Evolutionary conservation across 2,797 vertebrate species (phyloP).

Genomic region (Sebastes hubbsi): DNA sequence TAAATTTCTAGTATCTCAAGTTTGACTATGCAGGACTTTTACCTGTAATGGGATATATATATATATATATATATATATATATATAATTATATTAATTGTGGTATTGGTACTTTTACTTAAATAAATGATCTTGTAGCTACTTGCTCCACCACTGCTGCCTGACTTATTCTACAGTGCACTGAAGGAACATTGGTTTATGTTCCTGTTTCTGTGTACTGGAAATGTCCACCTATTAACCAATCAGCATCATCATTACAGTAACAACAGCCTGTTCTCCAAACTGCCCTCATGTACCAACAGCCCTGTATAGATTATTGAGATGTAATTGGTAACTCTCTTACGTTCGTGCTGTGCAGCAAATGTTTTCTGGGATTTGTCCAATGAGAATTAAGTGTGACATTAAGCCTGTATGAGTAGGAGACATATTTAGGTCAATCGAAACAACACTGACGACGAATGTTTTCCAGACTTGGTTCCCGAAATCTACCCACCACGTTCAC

Average conservation of each 20-base stretch:
- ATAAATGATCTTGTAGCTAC: not conserved
- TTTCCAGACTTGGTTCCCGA: conserved; percentile 25
- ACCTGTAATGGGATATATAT: not conserved
- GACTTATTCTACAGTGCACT: not conserved
- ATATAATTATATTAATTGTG: not conserved
- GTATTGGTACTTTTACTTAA: not conserved
- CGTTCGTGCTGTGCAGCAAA: not conserved
- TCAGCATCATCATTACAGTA: not conserved
- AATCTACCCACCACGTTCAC: conserved; percentile 17
- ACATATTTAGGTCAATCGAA: conserved; percentile 11
- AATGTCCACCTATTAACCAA: conserved; percentile 5
- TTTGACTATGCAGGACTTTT: not conserved
- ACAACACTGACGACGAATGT: not conserved
- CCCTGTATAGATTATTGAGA: conserved; percentile 3
- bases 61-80: too few relatives aligned
- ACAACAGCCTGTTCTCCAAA: conserved; percentile 9
- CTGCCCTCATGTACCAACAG: not conserved
- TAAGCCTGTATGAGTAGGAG: conserved; percentile 23
- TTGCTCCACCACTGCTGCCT: not conserved
- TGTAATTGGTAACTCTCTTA: not conserved
- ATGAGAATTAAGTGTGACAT: not conserved
- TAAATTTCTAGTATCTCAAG: too few relatives aligned
- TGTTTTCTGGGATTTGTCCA: conserved; percentile 7
- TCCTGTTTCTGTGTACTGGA: not conserved
- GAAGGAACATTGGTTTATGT: not conserved